These are phyloP conservation scores for Calidris pygmaea DNA, from an alignment of 2,113 vertebrate genomes.

Conservation along the genomic window DNA sequence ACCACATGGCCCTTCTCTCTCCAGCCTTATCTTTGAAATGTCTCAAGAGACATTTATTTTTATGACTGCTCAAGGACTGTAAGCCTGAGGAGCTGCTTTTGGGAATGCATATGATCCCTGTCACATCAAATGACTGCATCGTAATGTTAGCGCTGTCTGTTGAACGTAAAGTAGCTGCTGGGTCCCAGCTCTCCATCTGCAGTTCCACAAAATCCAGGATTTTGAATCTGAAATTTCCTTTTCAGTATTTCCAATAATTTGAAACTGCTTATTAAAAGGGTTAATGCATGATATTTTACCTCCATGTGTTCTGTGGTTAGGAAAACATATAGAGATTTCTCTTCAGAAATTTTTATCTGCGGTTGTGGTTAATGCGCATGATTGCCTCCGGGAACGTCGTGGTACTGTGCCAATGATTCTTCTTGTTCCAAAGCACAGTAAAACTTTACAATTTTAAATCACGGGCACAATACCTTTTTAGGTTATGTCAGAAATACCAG, in stretches of 20 bases:
- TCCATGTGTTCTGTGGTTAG: slow-evolving; percentile 1
- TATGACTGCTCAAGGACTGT: slow-evolving; percentile 41
- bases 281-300: neutral
- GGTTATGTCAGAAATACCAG: slow-evolving; percentile 24
- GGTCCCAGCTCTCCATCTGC: neutral
- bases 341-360: slow-evolving; percentile 38
- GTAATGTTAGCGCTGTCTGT: neutral
- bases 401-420: slow-evolving; percentile 2
- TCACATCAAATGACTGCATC: slow-evolving; percentile 6
- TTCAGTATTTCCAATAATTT: neutral
- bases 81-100: slow-evolving; percentile 14
- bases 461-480: slow-evolving; percentile 18
- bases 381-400: neutral
- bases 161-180: neutral
- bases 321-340: neutral
- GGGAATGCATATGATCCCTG: slow-evolving; percentile 49
- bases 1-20: slow-evolving; percentile 36
- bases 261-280: neutral
- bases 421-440: slow-evolving; percentile 15
- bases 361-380: slow-evolving; percentile 15
- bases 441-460: slow-evolving; percentile 21
- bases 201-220: neutral
- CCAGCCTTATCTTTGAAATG: slow-evolving; percentile 46
- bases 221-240: neutral
- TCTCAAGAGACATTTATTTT: slow-evolving; percentile 46